These are phyloP conservation scores for honey bee (Apis mellifera) DNA, from an alignment of 1,140 invertebrate genomes.

Conservation along the genomic window Amel_HAv3.1 CM009932.2:10581001-10581500, in stretches of 20 bases:
- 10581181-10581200: constrained; percentile 36
- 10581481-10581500: neutral
- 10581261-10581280: constrained; percentile 1
- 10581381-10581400: neutral
- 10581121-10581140: no score
- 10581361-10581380: neutral
- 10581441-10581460: neutral
- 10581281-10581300: constrained; percentile 28
- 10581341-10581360: neutral
- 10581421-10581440: neutral
- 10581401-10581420: neutral
- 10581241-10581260: neutral
- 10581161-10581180: neutral
- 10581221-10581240: constrained; percentile 12
- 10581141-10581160: neutral
- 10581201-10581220: neutral
- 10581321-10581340: constrained; percentile 29
- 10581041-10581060: neutral
- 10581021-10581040: constrained; percentile 20
- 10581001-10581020: constrained; percentile 45
- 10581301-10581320: neutral
- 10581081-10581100: neutral
- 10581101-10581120: neutral
- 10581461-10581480: neutral
- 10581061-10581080: neutral